Evolutionary conservation across 2,888 invertebrate species (phyloP).

Genomic region (Limnephilus lunatus): DNA sequence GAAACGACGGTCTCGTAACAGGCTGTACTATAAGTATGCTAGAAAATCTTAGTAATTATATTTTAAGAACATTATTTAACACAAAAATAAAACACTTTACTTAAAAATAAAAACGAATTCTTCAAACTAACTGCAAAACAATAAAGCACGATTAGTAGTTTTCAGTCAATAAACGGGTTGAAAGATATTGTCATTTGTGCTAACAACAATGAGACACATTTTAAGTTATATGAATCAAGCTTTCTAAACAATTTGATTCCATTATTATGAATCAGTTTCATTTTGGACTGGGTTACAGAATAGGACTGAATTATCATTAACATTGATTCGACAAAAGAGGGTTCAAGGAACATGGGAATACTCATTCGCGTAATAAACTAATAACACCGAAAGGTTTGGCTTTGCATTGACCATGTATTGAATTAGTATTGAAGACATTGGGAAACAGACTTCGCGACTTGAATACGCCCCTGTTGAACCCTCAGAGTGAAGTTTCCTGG

Average conservation of each 20-base stretch:
- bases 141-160: background rate
- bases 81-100: background rate
- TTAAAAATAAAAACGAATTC: background rate
- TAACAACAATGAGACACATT: background rate
- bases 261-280: background rate
- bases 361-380: background rate
- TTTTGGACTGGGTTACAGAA: background rate
- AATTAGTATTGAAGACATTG: background rate
- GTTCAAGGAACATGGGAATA: constrained; percentile 2
- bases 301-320: background rate
- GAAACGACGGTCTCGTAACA: background rate
- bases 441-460: constrained; percentile 5
- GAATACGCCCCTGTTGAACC: constrained; percentile 21
- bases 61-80: too few relatives aligned
- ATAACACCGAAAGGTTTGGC: constrained; percentile 13
- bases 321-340: background rate
- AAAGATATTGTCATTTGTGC: background rate
- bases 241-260: background rate
- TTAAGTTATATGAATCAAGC: background rate
- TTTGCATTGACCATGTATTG: background rate
- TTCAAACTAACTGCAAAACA: background rate
- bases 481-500: constrained; percentile 26
- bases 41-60: background rate
- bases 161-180: background rate
- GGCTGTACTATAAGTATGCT: background rate